Evolutionary conservation across 2,113 vertebrate species (phyloP).

Genomic region (Chionis minor): DNA sequence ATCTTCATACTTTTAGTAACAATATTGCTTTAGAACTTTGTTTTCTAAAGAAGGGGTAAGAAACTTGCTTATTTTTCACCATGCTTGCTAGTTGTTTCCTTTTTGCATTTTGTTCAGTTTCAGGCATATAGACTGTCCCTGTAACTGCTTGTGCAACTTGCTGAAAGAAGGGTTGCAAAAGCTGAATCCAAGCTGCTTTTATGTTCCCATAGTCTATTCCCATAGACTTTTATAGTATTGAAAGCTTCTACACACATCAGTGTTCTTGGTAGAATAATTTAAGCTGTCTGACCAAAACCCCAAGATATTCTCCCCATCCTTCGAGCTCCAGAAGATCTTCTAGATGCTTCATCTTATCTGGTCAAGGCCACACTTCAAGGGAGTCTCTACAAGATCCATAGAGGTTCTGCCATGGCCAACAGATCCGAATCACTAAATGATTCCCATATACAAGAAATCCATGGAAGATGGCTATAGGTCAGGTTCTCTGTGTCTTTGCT

Average conservation of each 20-base stretch:
- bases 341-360: neutral
- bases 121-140: neutral
- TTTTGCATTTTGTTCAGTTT: neutral
- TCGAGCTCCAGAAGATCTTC: neutral
- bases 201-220: neutral
- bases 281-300: neutral
- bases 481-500: neutral
- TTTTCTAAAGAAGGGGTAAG: neutral
- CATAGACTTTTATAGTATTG: neutral
- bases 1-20: neutral
- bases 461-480: neutral
- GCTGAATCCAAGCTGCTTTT: neutral
- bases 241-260: neutral
- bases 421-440: neutral
- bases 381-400: neutral
- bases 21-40: neutral
- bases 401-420: neutral
- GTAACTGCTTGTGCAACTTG: neutral
- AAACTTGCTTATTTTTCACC: neutral
- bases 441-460: neutral
- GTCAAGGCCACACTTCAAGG: neutral
- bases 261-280: neutral
- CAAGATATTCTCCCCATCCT: neutral
- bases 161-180: neutral
- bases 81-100: fast-evolving